Percentiles rank a stretch among this genome's conserved stretches.
These are phyloP conservation scores for Lophura nycthemera DNA, from an alignment of 2,113 vertebrate species.

Conservation along the genomic window DNA sequence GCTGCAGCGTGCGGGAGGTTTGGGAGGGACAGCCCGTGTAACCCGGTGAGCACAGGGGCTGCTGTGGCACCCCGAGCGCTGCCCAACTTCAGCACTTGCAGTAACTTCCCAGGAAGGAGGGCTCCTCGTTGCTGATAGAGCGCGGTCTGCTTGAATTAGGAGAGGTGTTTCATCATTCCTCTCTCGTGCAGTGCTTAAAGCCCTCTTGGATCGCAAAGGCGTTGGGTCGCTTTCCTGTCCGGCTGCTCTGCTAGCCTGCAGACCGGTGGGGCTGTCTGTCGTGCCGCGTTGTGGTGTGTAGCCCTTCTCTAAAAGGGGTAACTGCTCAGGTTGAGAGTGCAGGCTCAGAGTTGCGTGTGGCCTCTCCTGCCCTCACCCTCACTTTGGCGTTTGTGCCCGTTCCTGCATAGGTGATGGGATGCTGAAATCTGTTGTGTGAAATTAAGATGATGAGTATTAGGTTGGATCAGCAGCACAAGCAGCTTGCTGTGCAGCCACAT, in stretches of 20 bases:
- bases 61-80: background rate
- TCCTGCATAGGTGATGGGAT: background rate
- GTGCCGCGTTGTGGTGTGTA: rapidly evolving
- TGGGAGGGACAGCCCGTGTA: background rate
- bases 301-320: background rate
- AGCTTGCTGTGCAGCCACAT: rapidly evolving
- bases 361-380: background rate
- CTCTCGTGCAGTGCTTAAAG: background rate
- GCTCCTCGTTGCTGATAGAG: too few relatives aligned
- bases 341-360: rapidly evolving
- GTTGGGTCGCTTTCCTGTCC: rapidly evolving
- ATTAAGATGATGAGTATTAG: background rate
- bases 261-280: rapidly evolving
- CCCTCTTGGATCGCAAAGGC: too few relatives aligned
- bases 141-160: background rate
- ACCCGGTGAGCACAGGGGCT: background rate
- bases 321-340: rapidly evolving
- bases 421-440: rapidly evolving
- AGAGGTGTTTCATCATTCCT: background rate
- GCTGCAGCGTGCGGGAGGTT: background rate
- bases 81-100: background rate
- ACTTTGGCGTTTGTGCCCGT: rapidly evolving
- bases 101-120: background rate
- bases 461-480: background rate
- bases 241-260: too few relatives aligned